Base-by-base conservation (phyloP, 1,140 invertebrate species). In the Lycorma delicatula region DNA sequence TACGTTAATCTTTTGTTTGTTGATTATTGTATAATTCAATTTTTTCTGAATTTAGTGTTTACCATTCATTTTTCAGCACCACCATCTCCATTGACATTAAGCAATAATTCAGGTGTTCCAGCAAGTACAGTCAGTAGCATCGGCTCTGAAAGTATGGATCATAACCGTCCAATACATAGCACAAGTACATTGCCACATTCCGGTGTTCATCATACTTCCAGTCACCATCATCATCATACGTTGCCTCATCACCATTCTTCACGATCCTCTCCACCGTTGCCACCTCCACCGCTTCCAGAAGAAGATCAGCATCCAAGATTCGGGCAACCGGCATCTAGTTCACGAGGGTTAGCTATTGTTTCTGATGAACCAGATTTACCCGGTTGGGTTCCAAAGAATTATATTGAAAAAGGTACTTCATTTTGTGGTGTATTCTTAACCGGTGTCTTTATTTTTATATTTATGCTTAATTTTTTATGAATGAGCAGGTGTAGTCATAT, bases 361-460 rank as follows among this genome's bases (percentile, higher is more conserved):
- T 87, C 87, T 0, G 87, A 89, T 59, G 88, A 91, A 68, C 86
- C 89, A 63, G 88, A 91, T 73, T 70, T 91, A 31, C 88, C 89
- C 44, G 82, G 89, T 65, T 86, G 92, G 90, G 87, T 95, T 44
- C 95, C 95, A 25, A 93, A 94, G 67, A 91, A 90, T 75, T 98
- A 95, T 67, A 86, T 97, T n/a, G 93, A 98, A 72, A 97, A 98
- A 87, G 91, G 91, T 93, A n/a, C n/a, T n/a, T n/a, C n/a, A n/a
- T n/a, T n/a, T n/a, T n/a, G n/a, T n/a, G n/a, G n/a, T n/a, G n/a
- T n/a, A n/a, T n/a, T n/a, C n/a, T n/a, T n/a, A n/a, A n/a, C n/a
- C n/a, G n/a, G n/a, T n/a, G n/a, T n/a, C n/a, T n/a, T n/a, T n/a
- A n/a, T n/a, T n/a, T n/a, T n/a, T n/a, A n/a, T n/a, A n/a, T n/a